Evolutionary conservation across 2,888 invertebrate genomes (phyloP).

Genomic region (Poecilobothrus nobilitatus): DNA sequence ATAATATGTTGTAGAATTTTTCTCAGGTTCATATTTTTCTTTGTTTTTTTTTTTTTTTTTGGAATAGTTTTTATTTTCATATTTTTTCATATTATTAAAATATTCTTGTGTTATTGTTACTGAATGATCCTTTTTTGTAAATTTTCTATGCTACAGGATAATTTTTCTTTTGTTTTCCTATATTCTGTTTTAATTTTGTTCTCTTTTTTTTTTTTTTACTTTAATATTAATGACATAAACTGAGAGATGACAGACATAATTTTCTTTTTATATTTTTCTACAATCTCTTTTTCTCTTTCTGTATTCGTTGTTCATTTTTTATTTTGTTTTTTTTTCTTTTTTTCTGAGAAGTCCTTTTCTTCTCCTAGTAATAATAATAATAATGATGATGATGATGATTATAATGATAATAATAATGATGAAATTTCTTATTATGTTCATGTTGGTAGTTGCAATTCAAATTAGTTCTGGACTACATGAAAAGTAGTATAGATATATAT

Average conservation of each 20-base stretch:
- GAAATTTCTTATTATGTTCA: not conserved
- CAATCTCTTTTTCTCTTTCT: too few relatives aligned
- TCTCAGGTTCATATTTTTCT: too few relatives aligned
- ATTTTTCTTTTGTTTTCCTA: too few relatives aligned
- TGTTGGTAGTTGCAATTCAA: not conserved
- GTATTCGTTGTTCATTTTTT: too few relatives aligned
- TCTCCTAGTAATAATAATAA: not conserved
- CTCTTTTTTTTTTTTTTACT: not conserved
- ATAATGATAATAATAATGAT: not conserved
- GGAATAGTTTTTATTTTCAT: not conserved
- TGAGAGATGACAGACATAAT: not conserved
- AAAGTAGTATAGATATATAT: not conserved
- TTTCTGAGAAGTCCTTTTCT: not conserved
- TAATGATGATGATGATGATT: not conserved
- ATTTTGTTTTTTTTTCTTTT: not conserved
- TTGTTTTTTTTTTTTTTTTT: too few relatives aligned
- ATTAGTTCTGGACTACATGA: not conserved
- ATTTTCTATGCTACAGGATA: too few relatives aligned
- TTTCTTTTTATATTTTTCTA: too few relatives aligned
- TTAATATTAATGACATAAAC: conserved; percentile 2
- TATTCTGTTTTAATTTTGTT: not conserved
- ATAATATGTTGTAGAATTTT: too few relatives aligned
- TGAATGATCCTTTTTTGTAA: too few relatives aligned
- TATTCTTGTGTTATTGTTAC: too few relatives aligned
- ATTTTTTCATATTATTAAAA: not conserved